Evolutionary conservation across 2,113 vertebrate species (phyloP), one percentile per base, ranked within the genome.

Genomic region (Trematomus loennbergii): DNA sequence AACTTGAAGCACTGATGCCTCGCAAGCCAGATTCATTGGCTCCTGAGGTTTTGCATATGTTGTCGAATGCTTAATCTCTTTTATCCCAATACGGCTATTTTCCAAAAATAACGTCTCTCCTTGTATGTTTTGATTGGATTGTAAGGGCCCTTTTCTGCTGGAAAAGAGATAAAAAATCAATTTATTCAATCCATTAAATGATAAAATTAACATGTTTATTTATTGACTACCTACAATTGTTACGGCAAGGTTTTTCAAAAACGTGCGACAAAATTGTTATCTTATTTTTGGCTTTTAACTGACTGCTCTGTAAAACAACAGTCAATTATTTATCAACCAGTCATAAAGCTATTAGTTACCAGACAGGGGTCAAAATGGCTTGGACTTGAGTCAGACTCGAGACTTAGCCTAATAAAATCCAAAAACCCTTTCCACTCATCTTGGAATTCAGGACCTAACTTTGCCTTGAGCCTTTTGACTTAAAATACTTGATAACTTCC

Each of bases 1-100:
- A 87, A 83, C 64, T 83, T 74, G 46, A 86, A 82, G 71, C 49
- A 52, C 75, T 75, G 80, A 82, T 0, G 58, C 57, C 70, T 83
- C 69, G 54, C 74, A 72, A 73, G 45, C 43, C 54, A 54, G 81
- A 82, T 78, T 78, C 63, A 78, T 74, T 55, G 72, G 72, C 66
- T 78, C 63, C 29, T 49, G 61, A 82, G 52, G 22, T 79, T 79
- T 66, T 63, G 63, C 48, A 60, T 62, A 66, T 62, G 75, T 85
- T 65, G 64, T 77, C 6, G 40, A 78, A 59, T 50, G 20, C 68
- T 53, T 10, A 81, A 71, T 57, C 74, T 22, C 25, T 18, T 64
- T 81, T 16, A 59, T 59, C 46, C 52, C 12, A 79, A 55, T 55
- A 18, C 25, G 48, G 22, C 17, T 5, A 40, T 49, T 71, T 59